Base-by-base conservation (phyloP, 2,888 invertebrate genomes). In the Malacosoma neustria region DNA sequence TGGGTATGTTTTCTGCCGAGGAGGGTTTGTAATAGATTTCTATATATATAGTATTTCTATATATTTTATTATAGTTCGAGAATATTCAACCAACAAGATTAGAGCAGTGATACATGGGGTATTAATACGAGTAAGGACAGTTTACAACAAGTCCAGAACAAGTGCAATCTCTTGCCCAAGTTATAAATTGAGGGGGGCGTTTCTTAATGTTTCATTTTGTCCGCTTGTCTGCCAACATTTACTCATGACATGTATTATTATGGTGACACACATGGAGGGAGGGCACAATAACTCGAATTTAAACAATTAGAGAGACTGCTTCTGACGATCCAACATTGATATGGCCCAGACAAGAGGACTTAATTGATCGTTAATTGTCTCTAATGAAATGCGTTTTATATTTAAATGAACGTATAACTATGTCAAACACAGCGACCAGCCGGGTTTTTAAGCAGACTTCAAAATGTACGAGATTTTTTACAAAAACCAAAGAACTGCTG, bases 341-440 rank as follows among this genome's bases (percentile, higher is more conserved):
- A 61, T 61, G 59, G 61, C 59, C 56, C 60, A 70, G 72, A 71
- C 70, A 67, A 72, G 73, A 69, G 72, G 65, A 66, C 68, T 81
- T 80, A 82, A 84, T 82, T 80, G 72, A 65, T 68, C 67, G 64
- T 81, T 82, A 84, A 84, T 82, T 84, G 81, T 59, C 67, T 76
- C 60, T 85, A 84, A 85, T 84, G 80, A 79, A 81, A 79, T 74
- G 79, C 73, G 80, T 82, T 77, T 80, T 80, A 81, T 77, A 79
- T 85, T 79, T 80, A 82, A 80, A 39, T 76, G 71, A 77, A 76
- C 71, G 71, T 72, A 74, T 72, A 76, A 80, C 62, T 69, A 77
- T 66, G 65, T 66, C 55, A 54, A 58, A 54, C 49, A 48, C 41
- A 38, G 36, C 5, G 6, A n/a, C n/a, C n/a, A n/a, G n/a, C n/a